Conservation (phyloP, 2,888 invertebrate species). For the Pasiphila rectangulata region DNA sequence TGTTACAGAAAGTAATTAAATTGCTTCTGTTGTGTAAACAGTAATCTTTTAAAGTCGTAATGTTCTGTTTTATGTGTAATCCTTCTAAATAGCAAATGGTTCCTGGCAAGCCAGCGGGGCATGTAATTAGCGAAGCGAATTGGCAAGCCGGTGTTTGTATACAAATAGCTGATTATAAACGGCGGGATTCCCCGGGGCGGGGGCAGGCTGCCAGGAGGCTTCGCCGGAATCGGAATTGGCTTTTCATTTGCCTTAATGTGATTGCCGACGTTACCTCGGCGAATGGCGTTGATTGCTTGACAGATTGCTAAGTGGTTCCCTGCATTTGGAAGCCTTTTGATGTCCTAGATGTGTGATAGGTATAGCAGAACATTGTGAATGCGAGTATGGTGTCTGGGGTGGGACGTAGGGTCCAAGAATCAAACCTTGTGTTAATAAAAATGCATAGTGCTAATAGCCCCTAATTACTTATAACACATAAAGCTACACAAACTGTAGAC, state of each 20-base stretch:
- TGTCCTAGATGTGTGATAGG: too few relatives aligned
- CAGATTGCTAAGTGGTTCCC: not conserved
- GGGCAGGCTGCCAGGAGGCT: not conserved
- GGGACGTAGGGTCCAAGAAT: too few relatives aligned
- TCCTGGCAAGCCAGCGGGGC: not conserved
- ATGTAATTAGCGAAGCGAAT: slow-evolving; percentile 7
- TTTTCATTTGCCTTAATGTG: slow-evolving; percentile 17
- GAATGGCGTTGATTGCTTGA: slow-evolving; percentile 6
- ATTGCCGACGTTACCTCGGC: slow-evolving; percentile 1
- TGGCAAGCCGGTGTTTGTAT: slow-evolving; percentile 13
- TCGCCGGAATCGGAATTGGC: slow-evolving; percentile 7
- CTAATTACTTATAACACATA: too few relatives aligned
- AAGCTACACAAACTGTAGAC: too few relatives aligned
- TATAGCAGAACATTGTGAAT: too few relatives aligned
- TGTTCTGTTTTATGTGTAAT: slow-evolving; percentile 8
- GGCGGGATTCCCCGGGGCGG: slow-evolving; percentile 1
- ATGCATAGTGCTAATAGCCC: too few relatives aligned
- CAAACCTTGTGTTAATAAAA: too few relatives aligned
- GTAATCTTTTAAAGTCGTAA: not conserved
- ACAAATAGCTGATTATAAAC: slow-evolving; percentile 18
- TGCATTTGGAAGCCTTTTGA: too few relatives aligned
- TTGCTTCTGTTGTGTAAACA: not conserved
- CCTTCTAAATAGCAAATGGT: slow-evolving; percentile 3
- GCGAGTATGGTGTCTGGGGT: too few relatives aligned
- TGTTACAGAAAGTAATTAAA: not conserved